Conservation (phyloP, 64 coral and sea anemone species). For the Actinia equina region DNA sequence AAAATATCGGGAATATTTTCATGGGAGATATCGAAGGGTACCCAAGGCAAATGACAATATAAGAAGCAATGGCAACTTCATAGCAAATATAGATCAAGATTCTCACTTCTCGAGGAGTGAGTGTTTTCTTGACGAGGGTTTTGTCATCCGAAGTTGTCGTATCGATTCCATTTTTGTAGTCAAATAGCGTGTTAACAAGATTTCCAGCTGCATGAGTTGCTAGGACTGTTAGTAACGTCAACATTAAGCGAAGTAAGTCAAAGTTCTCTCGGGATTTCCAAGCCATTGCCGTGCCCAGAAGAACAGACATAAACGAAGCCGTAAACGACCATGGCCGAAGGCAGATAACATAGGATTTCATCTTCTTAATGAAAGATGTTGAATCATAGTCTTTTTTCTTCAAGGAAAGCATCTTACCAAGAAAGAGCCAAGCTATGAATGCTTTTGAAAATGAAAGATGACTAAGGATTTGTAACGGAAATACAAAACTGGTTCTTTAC, state of each 20-base stretch:
- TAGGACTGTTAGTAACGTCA: slow-evolving; percentile 38
- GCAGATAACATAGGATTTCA: slow-evolving; percentile 43
- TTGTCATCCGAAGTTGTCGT: slow-evolving; percentile 56
- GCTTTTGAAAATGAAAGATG: background rate
- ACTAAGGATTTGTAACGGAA: background rate
- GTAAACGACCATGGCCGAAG: slow-evolving; percentile 80
- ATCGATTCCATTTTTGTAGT: slow-evolving; percentile 50
- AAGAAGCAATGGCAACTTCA: slow-evolving; percentile 27
- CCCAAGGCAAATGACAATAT: slow-evolving; percentile 37
- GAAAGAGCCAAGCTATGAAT: background rate
- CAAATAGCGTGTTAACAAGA: slow-evolving; percentile 63
- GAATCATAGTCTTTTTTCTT: background rate
- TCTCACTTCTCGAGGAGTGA: slow-evolving; percentile 42
- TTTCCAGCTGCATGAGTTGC: slow-evolving; percentile 70
- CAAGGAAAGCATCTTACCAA: background rate
- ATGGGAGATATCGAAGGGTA: slow-evolving; percentile 27
- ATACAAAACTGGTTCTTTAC: background rate
- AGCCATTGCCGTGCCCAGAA: slow-evolving; percentile 51
- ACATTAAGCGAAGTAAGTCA: slow-evolving; percentile 18
- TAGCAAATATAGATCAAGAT: slow-evolving; percentile 55
- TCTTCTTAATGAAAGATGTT: background rate
- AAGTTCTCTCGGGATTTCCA: slow-evolving; percentile 61
- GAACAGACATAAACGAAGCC: slow-evolving; percentile 42
- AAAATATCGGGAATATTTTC: slow-evolving; percentile 28
- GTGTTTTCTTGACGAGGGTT: slow-evolving; percentile 26